A percentile compares a stretch with the other conserved stretches of the same genome.
Conservation (phyloP, 2,113 vertebrate genomes). For the Gasterosteus nipponicus region DNA sequence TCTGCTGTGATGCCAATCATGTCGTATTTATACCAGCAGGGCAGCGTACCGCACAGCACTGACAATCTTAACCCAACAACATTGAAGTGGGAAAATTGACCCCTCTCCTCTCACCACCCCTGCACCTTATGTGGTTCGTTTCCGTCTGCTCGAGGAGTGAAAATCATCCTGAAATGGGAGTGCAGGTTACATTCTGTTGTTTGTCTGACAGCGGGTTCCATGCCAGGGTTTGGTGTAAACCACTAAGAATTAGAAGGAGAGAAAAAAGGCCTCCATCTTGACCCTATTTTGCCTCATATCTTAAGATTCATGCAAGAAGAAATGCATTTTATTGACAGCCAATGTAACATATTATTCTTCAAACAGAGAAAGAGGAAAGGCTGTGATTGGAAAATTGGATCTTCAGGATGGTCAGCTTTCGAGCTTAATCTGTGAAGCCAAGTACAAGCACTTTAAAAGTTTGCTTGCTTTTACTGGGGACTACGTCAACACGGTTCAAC, state of each 20-base stretch:
- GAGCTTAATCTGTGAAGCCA: no score
- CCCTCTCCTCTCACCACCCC: conserved; percentile 41
- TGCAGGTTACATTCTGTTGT: neutral
- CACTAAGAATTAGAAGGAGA: neutral
- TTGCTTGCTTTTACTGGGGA: neutral
- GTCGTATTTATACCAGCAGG: conserved; percentile 76
- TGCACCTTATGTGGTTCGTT: conserved; percentile 26
- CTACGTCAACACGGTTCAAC: neutral
- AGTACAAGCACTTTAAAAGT: no score
- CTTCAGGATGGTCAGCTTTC: no score
- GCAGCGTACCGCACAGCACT: conserved; percentile 58
- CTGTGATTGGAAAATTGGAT: no score
- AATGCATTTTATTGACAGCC: neutral
- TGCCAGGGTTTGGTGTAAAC: neutral
- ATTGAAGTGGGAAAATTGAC: conserved; percentile 52
- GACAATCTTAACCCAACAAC: conserved; percentile 64
- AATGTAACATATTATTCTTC: no score
- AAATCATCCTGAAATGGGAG: neutral
- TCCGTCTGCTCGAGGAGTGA: neutral
- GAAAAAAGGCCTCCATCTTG: neutral
- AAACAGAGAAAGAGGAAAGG: no score
- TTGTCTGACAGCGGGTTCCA: neutral
- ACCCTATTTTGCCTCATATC: neutral
- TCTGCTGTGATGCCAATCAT: conserved; percentile 75
- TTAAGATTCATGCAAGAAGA: neutral